Percentiles rank a stretch among this genome's conserved stretches.
Evolutionary conservation across 1,140 invertebrate species (phyloP).

Genomic region (Micrasema longulum): DNA sequence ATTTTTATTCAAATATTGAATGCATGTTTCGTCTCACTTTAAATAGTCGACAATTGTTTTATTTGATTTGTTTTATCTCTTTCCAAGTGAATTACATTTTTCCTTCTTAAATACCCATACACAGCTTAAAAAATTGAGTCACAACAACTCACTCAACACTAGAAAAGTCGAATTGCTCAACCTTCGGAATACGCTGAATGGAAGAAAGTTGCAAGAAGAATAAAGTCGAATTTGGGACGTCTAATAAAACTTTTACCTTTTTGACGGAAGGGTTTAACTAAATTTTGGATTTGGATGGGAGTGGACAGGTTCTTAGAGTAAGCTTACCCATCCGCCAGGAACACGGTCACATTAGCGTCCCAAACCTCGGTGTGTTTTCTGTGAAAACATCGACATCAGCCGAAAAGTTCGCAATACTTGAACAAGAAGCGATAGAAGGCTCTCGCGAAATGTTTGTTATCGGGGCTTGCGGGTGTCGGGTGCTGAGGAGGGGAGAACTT

Average conservation of each 20-base stretch:
- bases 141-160: conserved; percentile 42
- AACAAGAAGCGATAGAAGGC: conserved; percentile 25
- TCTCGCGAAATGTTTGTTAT: conserved; percentile 44
- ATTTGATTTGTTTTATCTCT: conserved; percentile 47
- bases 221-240: background rate
- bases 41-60: conserved; percentile 20
- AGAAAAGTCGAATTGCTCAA: background rate
- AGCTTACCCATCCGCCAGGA: conserved; percentile 36
- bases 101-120: no score
- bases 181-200: background rate
- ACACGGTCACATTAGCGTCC: conserved; percentile 48
- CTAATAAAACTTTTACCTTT: background rate
- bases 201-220: background rate
- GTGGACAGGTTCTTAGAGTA: conserved; percentile 26
- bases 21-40: conserved; percentile 10
- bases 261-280: background rate
- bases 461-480: conserved; percentile 29
- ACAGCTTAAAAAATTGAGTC: conserved; percentile 46
- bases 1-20: conserved; percentile 7
- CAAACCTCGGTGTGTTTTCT: conserved; percentile 46
- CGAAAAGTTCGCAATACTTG: conserved; percentile 43
- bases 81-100: conserved; percentile 47
- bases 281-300: background rate
- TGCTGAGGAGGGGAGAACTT: conserved; percentile 37
- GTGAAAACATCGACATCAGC: conserved; percentile 48